These are phyloP conservation scores for Sebastes aleutianus DNA, from an alignment of 2,797 vertebrate genomes.

Conservation along the genomic window DNA sequence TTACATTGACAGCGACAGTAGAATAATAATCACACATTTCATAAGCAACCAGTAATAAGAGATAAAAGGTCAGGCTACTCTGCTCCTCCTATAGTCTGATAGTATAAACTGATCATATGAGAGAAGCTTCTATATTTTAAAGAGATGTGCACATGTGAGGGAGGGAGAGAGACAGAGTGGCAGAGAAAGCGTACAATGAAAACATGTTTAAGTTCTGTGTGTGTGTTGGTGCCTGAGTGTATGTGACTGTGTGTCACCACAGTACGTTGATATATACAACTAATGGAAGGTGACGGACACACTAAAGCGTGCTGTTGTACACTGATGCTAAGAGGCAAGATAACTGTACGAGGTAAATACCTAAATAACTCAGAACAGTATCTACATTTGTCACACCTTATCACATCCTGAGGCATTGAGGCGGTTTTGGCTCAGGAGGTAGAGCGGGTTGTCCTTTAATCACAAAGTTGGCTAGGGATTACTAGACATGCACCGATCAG, in stretches of 20 bases:
- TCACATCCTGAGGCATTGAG: not conserved
- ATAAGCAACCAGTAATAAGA: not conserved
- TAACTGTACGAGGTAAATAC: not conserved
- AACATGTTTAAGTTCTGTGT: not conserved
- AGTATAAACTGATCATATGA: not conserved
- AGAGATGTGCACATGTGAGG: conserved; percentile 26
- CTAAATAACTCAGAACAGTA: not conserved
- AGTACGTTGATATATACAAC: conserved; percentile 56
- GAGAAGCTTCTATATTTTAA: not conserved
- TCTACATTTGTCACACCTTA: not conserved
- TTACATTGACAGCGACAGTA: not conserved
- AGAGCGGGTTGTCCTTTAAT: not conserved
- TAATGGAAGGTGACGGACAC: conserved; percentile 73
- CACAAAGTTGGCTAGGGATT: not conserved
- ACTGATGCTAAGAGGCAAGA: conserved; percentile 20
- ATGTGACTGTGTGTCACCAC: conserved; percentile 28
- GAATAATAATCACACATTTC: not conserved
- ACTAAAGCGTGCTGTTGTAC: conserved; percentile 57
- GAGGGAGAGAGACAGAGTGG: conserved; percentile 24
- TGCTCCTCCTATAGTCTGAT: not conserved
- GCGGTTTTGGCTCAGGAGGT: not conserved
- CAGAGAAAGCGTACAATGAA: conserved; percentile 10
- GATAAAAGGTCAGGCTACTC: not conserved
- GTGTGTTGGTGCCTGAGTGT: conserved; percentile 6
- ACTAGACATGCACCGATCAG: too few species aligned